A percentile compares a stretch with the other conserved stretches of the same genome.
These are phyloP conservation scores for Samia ricini DNA, from an alignment of 1,140 invertebrate genomes.

Conservation along the genomic window DNA sequence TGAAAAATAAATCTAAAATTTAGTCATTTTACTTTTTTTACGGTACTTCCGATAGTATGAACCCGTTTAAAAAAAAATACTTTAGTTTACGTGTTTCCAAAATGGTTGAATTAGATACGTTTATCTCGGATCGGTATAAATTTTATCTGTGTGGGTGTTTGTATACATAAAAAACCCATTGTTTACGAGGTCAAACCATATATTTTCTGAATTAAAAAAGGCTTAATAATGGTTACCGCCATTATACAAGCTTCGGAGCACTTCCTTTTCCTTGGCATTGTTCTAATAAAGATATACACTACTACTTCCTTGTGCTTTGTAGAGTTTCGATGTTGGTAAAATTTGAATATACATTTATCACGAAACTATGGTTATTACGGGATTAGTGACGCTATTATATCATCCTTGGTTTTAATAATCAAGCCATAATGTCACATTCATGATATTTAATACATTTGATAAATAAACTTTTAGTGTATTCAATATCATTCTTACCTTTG, in stretches of 20 bases:
- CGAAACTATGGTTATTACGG: not conserved
- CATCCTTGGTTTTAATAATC: no score
- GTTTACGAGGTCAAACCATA: constrained; percentile 32
- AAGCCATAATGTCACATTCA: no score
- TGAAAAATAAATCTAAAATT: no score
- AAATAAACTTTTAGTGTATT: no score
- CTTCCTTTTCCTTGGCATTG: constrained; percentile 13
- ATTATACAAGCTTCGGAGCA: not conserved
- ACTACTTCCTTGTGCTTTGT: not conserved
- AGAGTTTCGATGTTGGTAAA: not conserved
- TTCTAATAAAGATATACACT: not conserved
- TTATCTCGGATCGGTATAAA: not conserved
- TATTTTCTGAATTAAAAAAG: constrained; percentile 31
- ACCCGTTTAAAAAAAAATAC: not conserved
- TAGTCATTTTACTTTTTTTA: not conserved
- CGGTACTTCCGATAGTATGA: not conserved
- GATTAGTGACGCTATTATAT: no score
- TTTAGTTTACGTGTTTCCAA: not conserved
- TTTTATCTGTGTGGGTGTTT: constrained; percentile 5
- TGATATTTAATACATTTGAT: no score
- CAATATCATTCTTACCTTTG: no score
- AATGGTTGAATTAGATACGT: not conserved
- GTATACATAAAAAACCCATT: constrained; percentile 9
- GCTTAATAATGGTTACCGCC: constrained; percentile 4
- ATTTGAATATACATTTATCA: no score